A percentile compares a stretch with the other conserved stretches of the same genome.
Conservation (phyloP, 2,888 invertebrate species). For the Stratiomys singularior region DNA sequence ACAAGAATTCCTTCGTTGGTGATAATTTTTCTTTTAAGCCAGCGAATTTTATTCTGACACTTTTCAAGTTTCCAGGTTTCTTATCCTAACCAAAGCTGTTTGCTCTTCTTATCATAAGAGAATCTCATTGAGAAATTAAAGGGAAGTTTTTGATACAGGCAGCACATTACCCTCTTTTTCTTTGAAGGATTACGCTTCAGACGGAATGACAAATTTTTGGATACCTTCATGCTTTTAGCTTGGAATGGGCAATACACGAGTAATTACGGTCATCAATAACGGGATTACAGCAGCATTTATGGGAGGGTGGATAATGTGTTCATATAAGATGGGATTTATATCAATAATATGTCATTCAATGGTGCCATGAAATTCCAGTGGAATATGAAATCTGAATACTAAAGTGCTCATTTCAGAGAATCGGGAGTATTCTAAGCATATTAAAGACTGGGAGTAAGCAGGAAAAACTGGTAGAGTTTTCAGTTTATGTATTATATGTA, state of each 20-base stretch:
- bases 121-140: neutral
- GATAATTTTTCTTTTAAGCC: constrained; percentile 17
- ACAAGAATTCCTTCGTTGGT: neutral
- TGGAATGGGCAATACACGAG: neutral
- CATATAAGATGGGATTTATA: constrained; percentile 40
- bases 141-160: neutral
- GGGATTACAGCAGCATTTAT: constrained; percentile 30
- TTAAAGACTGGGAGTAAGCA: no score
- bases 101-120: neutral
- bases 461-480: no score
- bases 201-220: constrained; percentile 35
- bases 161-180: neutral
- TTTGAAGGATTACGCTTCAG: neutral
- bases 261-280: constrained; percentile 41
- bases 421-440: no score
- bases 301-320: constrained; percentile 5
- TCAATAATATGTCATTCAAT: constrained; percentile 35
- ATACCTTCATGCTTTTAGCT: neutral
- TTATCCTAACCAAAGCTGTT: neutral
- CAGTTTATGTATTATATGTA: no score
- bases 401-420: no score
- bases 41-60: neutral
- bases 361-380: neutral
- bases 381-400: neutral
- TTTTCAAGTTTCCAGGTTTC: constrained; percentile 8